A percentile compares a stretch with the other conserved stretches of the same genome.
These are phyloP conservation scores for Sminthurinus signatus DNA, from an alignment of 1,140 invertebrate genomes.

Conservation along the genomic window DNA sequence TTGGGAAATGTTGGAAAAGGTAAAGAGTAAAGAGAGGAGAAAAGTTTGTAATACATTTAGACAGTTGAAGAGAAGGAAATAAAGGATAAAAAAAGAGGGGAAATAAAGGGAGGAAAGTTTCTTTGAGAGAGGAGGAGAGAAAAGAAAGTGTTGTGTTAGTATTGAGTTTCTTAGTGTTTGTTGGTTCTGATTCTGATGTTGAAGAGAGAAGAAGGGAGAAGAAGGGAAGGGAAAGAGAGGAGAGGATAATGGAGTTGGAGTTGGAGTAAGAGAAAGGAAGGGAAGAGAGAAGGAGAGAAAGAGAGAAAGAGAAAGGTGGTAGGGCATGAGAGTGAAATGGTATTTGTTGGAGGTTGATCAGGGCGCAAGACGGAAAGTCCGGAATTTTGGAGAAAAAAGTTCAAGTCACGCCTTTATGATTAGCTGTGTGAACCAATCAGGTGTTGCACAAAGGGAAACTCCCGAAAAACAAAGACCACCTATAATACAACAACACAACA, in stretches of 20 bases:
- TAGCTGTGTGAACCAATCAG: slow-evolving; percentile 42
- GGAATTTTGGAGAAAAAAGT: slow-evolving; percentile 26
- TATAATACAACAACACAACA: slow-evolving; percentile 31
- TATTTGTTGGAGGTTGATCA: background rate
- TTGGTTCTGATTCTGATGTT: no score
- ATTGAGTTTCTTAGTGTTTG: no score
- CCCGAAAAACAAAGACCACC: slow-evolving; percentile 41
- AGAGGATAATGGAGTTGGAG: no score
- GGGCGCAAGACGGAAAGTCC: slow-evolving; percentile 25
- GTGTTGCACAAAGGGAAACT: slow-evolving; percentile 37
- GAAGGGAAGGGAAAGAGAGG: no score
- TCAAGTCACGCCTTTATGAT: slow-evolving; percentile 42
- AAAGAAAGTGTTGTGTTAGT: no score
- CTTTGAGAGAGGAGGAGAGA: background rate
- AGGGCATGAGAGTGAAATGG: slow-evolving; percentile 13
- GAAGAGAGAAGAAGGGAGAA: no score
- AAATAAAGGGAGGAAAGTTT: background rate
- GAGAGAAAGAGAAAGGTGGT: slow-evolving; percentile 8
- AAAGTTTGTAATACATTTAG: slow-evolving; percentile 13
- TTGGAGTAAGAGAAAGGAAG: background rate
- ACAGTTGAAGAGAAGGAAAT: background rate
- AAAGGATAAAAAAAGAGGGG: background rate
- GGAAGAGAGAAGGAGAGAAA: background rate
- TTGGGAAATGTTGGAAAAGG: no score
- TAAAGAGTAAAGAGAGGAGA: background rate